A percentile compares a stretch with the other conserved stretches of the same genome.
phyloP scores from a whole-genome alignment of 2,113 vertebrate genomes.

The Alosa alosa region DNA sequence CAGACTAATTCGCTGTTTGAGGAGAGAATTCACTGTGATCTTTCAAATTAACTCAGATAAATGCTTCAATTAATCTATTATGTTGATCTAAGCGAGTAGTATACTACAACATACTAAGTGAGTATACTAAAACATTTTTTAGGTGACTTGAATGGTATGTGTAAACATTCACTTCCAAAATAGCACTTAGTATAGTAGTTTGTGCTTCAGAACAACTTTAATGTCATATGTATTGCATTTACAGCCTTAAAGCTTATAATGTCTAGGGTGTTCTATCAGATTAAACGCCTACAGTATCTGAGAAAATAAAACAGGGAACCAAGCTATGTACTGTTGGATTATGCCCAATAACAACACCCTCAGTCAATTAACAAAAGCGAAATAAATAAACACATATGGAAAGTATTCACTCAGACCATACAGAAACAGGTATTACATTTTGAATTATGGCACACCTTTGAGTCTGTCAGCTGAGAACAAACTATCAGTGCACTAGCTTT shows the following conservation, averaged over 20 bases:
- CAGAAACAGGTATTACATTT: neutral
- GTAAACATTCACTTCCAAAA: neutral
- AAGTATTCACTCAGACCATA: neutral
- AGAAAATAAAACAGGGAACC: neutral
- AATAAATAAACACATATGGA: neutral
- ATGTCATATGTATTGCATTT: constrained; percentile 6
- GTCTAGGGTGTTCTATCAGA: neutral
- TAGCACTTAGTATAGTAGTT: constrained; percentile 1
- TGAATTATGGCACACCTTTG: constrained; percentile 3
- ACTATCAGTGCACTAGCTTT: neutral
- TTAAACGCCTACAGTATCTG: neutral
- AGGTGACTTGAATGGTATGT: constrained; percentile 4
- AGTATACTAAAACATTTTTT: neutral
- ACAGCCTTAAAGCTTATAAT: neutral
- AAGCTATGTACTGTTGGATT: neutral
- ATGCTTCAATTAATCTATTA: neutral
- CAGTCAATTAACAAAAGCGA: neutral
- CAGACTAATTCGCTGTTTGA: neutral
- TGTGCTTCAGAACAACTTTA: constrained; percentile 17
- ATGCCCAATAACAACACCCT: constrained; percentile 11
- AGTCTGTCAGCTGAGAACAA: neutral
- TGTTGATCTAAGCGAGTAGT: neutral
- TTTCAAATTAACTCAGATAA: constrained; percentile 1
- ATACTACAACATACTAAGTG: neutral
- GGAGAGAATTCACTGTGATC: neutral